Base-by-base conservation (phyloP, 2,888 invertebrate genomes). In the Clunio marinus region DNA sequence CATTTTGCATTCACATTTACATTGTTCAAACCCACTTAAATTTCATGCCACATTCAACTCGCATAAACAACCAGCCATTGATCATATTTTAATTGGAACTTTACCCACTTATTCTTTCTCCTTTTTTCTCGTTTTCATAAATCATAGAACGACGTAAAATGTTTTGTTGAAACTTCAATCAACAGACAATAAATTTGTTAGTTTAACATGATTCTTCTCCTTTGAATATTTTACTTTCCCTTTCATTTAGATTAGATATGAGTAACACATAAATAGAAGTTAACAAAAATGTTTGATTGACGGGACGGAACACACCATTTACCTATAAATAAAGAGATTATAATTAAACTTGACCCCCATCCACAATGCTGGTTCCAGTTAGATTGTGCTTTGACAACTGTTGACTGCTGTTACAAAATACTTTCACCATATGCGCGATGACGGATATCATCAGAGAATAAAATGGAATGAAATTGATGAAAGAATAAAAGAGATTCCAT, bases 281-380 rank as follows among this genome's bases (percentile, higher is more conserved):
- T n/a, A n/a, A n/a, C n/a, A n/a, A n/a, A n/a, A n/a, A n/a, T n/a
- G n/a, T n/a, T n/a, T 57, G 57, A 57, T 57, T 57, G 57, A 57
- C 57, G 57, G 25, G 5, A 25, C 57, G 24, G n/a, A 27, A 27
- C 57, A n/a, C n/a, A 25, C 20, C 25, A 20, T 57, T 57, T 57
- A 57, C 57, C 27, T 27, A 27, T 57, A 17, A 51, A 57, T 57
- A 57, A 57, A 57, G 27, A 57, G 57, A 57, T 57, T 57, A 57
- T 57, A 57, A 57, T 57, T 57, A 57, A 57, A 57, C 57, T 57
- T 57, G 57, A 57, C 57, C 57, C 51, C 15, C 57, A 17, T 57
- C 27, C 24, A 7, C 17, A 51, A n/a, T n/a, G n/a, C n/a, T n/a
- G n/a, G n/a, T n/a, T n/a, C n/a, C n/a, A n/a, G n/a, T n/a, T n/a